Conservation (phyloP, 2,797 vertebrate genomes). For the Liasis olivaceus region DNA sequence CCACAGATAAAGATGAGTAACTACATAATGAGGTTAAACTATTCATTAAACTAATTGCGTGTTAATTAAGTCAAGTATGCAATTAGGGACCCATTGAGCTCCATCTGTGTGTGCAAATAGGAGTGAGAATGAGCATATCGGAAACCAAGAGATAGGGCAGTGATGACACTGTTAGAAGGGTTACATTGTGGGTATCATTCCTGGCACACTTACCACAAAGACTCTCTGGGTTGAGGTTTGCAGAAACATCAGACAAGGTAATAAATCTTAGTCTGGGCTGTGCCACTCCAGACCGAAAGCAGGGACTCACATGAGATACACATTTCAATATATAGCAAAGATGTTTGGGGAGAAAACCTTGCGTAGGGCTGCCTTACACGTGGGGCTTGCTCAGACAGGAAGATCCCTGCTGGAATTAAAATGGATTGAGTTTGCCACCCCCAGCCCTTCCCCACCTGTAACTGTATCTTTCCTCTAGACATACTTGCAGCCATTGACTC, state of each 20-base stretch:
- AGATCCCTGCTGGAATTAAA: neutral
- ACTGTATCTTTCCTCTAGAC: neutral
- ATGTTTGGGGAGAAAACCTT: neutral
- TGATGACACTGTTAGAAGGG: neutral
- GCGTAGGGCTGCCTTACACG: no score
- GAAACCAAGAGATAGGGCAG: slow-evolving; percentile 41
- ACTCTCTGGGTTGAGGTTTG: neutral
- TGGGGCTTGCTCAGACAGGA: neutral
- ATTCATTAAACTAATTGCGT: slow-evolving; percentile 78
- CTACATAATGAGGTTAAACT: slow-evolving; percentile 73
- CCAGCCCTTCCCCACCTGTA: neutral
- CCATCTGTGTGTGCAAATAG: slow-evolving; percentile 72
- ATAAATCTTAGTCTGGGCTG: neutral
- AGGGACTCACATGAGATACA: neutral
- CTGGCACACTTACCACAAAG: neutral
- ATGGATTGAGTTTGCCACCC: no score
- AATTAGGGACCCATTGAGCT: slow-evolving; percentile 69
- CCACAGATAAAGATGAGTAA: slow-evolving; percentile 70
- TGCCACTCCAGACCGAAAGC: neutral
- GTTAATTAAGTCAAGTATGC: slow-evolving; percentile 75
- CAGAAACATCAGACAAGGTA: neutral
- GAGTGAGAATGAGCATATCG: slow-evolving; percentile 55
- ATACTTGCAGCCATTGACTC: neutral
- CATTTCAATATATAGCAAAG: neutral
- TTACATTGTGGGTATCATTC: fast-evolving